Conservation (phyloP, 2,113 vertebrate species). For the Corythaeola cristata region DNA sequence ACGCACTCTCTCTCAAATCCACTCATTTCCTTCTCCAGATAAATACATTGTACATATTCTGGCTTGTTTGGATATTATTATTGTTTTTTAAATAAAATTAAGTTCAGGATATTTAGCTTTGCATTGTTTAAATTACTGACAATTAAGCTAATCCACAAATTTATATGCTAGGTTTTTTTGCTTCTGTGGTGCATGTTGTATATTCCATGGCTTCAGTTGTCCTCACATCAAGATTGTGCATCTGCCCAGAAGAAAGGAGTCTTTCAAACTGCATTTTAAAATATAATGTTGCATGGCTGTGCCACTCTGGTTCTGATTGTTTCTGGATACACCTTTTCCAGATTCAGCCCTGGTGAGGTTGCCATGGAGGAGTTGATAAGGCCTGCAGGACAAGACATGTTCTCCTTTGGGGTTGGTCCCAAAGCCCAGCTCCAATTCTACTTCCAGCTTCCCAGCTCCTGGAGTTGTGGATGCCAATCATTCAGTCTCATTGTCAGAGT, state of each 20-base stretch:
- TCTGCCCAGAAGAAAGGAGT: not conserved
- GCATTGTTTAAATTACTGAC: not conserved
- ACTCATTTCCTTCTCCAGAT: not conserved
- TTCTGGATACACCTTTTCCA: not conserved
- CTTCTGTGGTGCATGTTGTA: not conserved
- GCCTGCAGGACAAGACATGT: not conserved
- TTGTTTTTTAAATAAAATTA: not conserved
- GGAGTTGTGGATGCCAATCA: not conserved
- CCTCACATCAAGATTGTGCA: not conserved
- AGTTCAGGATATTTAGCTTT: not conserved
- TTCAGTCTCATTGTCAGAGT: not conserved
- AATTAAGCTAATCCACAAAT: not conserved
- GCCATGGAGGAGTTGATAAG: not conserved
- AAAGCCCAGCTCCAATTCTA: not conserved
- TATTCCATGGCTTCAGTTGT: not conserved
- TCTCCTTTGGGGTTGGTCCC: not conserved
- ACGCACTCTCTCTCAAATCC: not conserved
- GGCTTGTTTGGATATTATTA: not conserved
- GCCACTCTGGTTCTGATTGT: not conserved
- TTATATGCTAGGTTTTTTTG: not conserved
- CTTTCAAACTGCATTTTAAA: not conserved
- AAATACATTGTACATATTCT: not conserved
- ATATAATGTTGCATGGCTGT: not conserved
- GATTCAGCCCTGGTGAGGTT: not conserved
- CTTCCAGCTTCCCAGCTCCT: not conserved